These are phyloP conservation scores for Strigamia maritima DNA, from an alignment of 2,888 invertebrate genomes.

Conservation along the genomic window DNA sequence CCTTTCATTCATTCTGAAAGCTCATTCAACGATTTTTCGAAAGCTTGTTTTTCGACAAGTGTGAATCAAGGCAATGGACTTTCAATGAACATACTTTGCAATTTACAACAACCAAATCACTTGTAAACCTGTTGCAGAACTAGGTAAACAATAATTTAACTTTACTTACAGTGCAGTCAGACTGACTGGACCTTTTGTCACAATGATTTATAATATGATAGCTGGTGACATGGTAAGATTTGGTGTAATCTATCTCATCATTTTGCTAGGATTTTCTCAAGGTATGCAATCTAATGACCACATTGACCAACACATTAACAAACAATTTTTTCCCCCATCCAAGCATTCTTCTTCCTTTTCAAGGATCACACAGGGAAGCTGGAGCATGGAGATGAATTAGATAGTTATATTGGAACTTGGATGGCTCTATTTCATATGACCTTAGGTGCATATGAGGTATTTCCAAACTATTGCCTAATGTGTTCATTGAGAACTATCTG, in stretches of 20 bases:
- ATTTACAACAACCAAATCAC: too few relatives aligned
- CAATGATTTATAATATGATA: slow-evolving; percentile 99
- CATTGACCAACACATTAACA: background rate
- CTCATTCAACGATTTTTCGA: too few relatives aligned
- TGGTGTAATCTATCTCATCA: slow-evolving; percentile 92
- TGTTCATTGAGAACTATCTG: too few relatives aligned
- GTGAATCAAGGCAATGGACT: too few relatives aligned
- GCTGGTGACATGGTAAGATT: slow-evolving; percentile 98
- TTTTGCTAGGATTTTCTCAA: slow-evolving; percentile 93
- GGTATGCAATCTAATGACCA: slow-evolving; percentile 60
- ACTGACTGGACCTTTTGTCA: slow-evolving; percentile 93
- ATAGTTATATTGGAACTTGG: slow-evolving; percentile 85
- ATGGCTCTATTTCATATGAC: slow-evolving; percentile 98
- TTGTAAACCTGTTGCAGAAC: too few relatives aligned
- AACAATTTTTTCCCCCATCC: slow-evolving; percentile 43
- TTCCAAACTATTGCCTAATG: background rate
- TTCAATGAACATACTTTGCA: too few relatives aligned
- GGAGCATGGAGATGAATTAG: slow-evolving; percentile 58
- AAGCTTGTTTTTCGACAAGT: too few relatives aligned
- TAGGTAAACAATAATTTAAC: too few relatives aligned
- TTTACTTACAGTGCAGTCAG: slow-evolving; percentile 71
- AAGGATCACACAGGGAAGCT: slow-evolving; percentile 67
- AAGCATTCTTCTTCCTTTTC: slow-evolving; percentile 73
- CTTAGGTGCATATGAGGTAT: slow-evolving; percentile 94
- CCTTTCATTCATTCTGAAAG: too few relatives aligned